phyloP scores from a whole-genome alignment of 2,888 invertebrate species.

The Griposia aprilina region DNA sequence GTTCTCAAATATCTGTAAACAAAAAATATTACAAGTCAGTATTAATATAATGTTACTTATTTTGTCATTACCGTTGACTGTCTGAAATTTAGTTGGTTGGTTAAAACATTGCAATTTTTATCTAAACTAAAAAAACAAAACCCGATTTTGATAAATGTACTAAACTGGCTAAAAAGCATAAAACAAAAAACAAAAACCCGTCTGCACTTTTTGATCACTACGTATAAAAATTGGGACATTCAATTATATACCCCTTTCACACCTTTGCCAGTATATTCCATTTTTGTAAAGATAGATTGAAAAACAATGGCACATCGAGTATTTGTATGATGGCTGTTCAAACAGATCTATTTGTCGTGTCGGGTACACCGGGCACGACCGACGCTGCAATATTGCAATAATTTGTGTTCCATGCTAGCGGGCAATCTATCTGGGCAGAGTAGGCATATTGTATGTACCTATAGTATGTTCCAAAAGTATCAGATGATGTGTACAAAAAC shows the following conservation, averaged over 20 bases:
- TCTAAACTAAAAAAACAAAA: background rate
- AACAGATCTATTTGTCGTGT: constrained; percentile 52
- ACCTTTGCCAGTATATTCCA: background rate
- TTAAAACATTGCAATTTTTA: background rate
- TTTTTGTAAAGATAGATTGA: constrained; percentile 30
- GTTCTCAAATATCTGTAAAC: background rate
- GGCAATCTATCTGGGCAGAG: constrained; percentile 27
- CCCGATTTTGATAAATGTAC: too few relatives aligned
- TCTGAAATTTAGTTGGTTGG: background rate
- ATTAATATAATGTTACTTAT: background rate
- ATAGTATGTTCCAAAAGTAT: background rate
- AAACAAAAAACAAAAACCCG: background rate
- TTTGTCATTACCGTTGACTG: background rate
- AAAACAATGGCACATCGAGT: constrained; percentile 27
- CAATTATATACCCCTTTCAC: background rate
- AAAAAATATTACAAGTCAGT: background rate
- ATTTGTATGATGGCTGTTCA: constrained; percentile 45
- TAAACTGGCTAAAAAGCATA: too few relatives aligned
- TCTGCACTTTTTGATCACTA: background rate
- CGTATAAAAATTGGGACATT: background rate
- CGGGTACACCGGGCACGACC: constrained; percentile 21
- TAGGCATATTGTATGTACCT: background rate
- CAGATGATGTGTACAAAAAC: background rate
- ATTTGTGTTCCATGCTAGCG: constrained; percentile 66
- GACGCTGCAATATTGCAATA: constrained; percentile 73